Percentiles rank a stretch among this genome's conserved stretches.
These are phyloP conservation scores for Erpobdella octoculata DNA, from an alignment of 2,888 invertebrate species.

Conservation along the genomic window DNA sequence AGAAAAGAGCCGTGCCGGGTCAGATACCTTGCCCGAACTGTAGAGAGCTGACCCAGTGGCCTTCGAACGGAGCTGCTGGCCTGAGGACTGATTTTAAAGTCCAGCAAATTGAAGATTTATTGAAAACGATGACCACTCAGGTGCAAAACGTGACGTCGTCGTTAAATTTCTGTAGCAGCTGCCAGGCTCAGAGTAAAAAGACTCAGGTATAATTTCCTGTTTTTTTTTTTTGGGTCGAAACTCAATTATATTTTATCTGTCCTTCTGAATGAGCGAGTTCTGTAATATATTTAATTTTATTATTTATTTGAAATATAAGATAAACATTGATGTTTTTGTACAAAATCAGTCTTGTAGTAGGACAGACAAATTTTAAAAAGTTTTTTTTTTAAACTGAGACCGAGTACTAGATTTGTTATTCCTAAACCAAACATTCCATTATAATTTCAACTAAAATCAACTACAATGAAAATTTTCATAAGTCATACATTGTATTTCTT, in stretches of 20 bases:
- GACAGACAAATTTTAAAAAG: too few relatives aligned
- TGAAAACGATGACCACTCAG: slow-evolving; percentile 34
- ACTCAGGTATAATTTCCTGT: slow-evolving; percentile 7
- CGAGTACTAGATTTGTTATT: background rate
- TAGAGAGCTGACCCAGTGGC: slow-evolving; percentile 38
- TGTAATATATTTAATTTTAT: background rate
- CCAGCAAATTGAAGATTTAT: slow-evolving; percentile 39
- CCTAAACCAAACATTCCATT: background rate
- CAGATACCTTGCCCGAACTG: slow-evolving; percentile 40
- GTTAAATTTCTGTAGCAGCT: slow-evolving; percentile 33
- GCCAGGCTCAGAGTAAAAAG: slow-evolving; percentile 35
- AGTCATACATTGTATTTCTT: too few relatives aligned
- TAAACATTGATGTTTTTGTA: background rate
- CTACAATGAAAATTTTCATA: too few relatives aligned
- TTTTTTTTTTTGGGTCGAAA: too few relatives aligned
- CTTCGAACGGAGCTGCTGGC: slow-evolving; percentile 35
- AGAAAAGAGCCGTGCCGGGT: slow-evolving; percentile 35
- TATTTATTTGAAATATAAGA: background rate
- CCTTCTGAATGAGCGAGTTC: background rate
- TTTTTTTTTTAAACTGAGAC: too few relatives aligned
- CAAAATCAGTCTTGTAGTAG: too few relatives aligned
- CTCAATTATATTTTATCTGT: too few relatives aligned
- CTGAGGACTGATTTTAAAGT: slow-evolving; percentile 40
- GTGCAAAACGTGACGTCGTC: background rate
- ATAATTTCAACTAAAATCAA: too few relatives aligned